Evolutionary conservation across 1,140 invertebrate genomes (phyloP), one percentile per base, ranked within the genome.

Genomic region (Aphelenchoides besseyi): DNA sequence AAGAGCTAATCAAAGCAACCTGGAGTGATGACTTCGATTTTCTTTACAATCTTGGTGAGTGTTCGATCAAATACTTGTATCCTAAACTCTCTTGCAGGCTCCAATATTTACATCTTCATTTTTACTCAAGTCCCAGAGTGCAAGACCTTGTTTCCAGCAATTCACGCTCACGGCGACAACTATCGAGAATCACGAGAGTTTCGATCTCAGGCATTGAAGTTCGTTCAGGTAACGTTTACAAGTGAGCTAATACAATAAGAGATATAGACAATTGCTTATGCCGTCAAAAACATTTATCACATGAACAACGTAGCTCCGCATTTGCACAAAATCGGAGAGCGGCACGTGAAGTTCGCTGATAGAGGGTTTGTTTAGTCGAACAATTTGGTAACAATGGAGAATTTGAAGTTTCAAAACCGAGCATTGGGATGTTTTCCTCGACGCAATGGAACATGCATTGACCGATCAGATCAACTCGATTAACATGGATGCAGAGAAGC

Each of bases 1-100:
- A 82, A 70, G 78, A 84, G 37, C 68, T 83, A 2, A 67, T 82
- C 9, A 82, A 83, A 52, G 70, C 66, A 9, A 83, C 81, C 0
- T 83, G 81, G 81, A 83, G 78, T 30, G 81, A 83, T 57, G 81
- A 83, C 41, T 83, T 83, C 54, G 81, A 84, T 37, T 82, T 81
- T 66, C 70, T 83, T 9, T 84, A 84, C 68, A 72, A 84, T 23
- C 67, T 83, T 12, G 81, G n/a, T n/a, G n/a, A n/a, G n/a, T n/a
- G n/a, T n/a, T n/a, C n/a, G n/a, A n/a, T n/a, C n/a, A n/a, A n/a
- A n/a, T n/a, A n/a, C n/a, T n/a, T n/a, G n/a, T n/a, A n/a, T n/a
- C n/a, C n/a, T n/a, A n/a, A n/a, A n/a, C n/a, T n/a, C n/a, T n/a
- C n/a, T n/a, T n/a, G n/a, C n/a, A n/a, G n/a, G 81, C 3, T 32